Evolutionary conservation across 2,888 invertebrate species (phyloP), one percentile per base, ranked within the genome.

Genomic region (Leptogaster cylindrica): DNA sequence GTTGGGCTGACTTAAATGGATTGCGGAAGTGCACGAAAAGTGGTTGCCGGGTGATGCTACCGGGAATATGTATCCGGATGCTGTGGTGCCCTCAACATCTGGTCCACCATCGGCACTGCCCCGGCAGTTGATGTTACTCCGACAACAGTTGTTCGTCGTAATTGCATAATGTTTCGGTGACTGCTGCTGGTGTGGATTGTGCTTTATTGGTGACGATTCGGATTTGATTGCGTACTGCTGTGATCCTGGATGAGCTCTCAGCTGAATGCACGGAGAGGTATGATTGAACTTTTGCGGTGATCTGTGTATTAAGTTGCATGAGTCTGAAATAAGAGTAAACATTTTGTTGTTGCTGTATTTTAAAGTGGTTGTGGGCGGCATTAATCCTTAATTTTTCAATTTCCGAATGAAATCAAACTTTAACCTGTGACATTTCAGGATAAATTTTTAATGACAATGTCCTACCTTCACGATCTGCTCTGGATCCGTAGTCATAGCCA

Each of bases 11-110:
- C 71, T 70, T 68, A 72, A 73, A 67, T 73, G 72, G 58, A 72
- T 64, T 36, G 71, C 46, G 2, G 70, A 66, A 31, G 65, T 64
- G 70, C 73, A 68, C 68, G 72, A 65, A 46, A 68, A 68, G 68
- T 63, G 70, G 33, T 69, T 28, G 71, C 51, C 58, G 1, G 50
- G 7, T 39, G 66, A 28, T 33, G 50, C 14, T 23, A 78, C 76
- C 58, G 80, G 80, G n/a, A n/a, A n/a, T n/a, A n/a, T n/a, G 75
- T 80, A 78, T 74, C 78, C 81, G 73, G 81, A 78, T 69, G 79
- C 78, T 16, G 81, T 76, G 14, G 80, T 71, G 66, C 55, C 70
- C 25, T 61, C 44, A 14, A 70, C 36, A 27, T 58, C 68, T 46
- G 65, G 36, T 31, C 52, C 58, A 6, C 46, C 27, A n/a, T 50